phyloP scores from a whole-genome alignment of 1,140 invertebrate species.

The Nephila pilipes region DNA sequence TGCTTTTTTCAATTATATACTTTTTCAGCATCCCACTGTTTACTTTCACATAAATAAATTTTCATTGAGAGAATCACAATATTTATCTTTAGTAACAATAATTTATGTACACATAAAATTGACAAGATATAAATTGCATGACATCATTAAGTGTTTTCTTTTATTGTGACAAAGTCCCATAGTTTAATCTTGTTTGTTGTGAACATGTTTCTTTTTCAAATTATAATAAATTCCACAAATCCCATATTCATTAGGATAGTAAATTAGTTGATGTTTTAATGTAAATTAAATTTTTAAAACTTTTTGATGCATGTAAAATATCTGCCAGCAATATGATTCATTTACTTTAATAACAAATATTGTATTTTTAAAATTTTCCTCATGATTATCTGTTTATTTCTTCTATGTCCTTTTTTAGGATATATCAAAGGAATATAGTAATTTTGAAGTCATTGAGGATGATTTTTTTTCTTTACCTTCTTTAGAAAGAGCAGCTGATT shows the following conservation, averaged over 20 bases:
- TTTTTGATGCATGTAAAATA: not conserved
- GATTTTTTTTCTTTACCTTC: conserved; percentile 49
- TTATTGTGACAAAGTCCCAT: no score
- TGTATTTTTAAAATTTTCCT: not conserved
- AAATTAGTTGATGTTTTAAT: not conserved
- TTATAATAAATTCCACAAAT: not conserved
- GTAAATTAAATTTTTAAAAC: not conserved
- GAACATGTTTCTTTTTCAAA: no score
- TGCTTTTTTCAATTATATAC: no score
- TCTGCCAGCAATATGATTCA: not conserved
- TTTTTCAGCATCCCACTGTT: no score
- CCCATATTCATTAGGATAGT: not conserved
- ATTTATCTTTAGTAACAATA: no score
- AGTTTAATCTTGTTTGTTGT: no score
- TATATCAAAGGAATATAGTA: not conserved
- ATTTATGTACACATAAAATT: no score
- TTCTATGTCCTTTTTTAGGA: not conserved
- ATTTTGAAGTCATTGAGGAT: conserved; percentile 49
- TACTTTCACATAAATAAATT: no score
- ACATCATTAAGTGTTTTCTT: no score
- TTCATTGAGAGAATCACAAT: no score
- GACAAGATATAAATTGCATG: no score
- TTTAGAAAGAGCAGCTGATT: not conserved
- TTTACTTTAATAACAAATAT: not conserved
- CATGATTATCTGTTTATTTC: not conserved